Evolutionary conservation across 1,140 invertebrate species (phyloP), one percentile per base, ranked within the genome.

Genomic region (Drosophila repletoides): DNA sequence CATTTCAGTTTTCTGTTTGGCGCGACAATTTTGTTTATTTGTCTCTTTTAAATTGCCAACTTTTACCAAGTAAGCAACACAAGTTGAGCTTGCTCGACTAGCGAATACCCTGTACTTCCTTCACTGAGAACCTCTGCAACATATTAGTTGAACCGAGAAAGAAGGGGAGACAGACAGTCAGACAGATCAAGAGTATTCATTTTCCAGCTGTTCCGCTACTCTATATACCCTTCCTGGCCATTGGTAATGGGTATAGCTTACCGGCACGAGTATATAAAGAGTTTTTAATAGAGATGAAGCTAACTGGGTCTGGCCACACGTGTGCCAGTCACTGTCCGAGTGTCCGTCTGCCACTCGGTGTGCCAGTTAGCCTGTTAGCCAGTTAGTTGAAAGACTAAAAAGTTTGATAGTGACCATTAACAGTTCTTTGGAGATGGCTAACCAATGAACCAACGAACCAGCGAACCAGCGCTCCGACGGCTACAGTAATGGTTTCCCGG

Each of bases 21-120:
- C 38, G 52, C 41, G 80, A 80, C 71, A 63, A 76, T 75, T 84
- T 79, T 61, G 64, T 52, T 65, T 66, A 43, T 46, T 24, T 65
- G 33, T 34, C 21, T 63, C 6, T 26, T 49, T 56, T 49, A 14
- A 41, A 3, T 26, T 31, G 17, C 10, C 19, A 29, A 21, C 34
- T 33, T n/a, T n/a, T n/a, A n/a, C n/a, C n/a, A n/a, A n/a, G n/a
- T n/a, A n/a, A n/a, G n/a, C n/a, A n/a, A n/a, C n/a, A n/a, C n/a
- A n/a, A n/a, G n/a, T n/a, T n/a, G n/a, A n/a, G n/a, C n/a, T n/a
- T n/a, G n/a, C n/a, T n/a, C n/a, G n/a, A n/a, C n/a, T n/a, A n/a
- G n/a, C n/a, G n/a, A n/a, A n/a, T n/a, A n/a, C n/a, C n/a, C n/a
- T n/a, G n/a, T n/a, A 38, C 38, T 2, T 2, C 21, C 1, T 7